A percentile compares a stretch with the other conserved stretches of the same genome.
phyloP scores from a whole-genome alignment of 1,140 invertebrate genomes.

The Eufriesea mexicana region DNA sequence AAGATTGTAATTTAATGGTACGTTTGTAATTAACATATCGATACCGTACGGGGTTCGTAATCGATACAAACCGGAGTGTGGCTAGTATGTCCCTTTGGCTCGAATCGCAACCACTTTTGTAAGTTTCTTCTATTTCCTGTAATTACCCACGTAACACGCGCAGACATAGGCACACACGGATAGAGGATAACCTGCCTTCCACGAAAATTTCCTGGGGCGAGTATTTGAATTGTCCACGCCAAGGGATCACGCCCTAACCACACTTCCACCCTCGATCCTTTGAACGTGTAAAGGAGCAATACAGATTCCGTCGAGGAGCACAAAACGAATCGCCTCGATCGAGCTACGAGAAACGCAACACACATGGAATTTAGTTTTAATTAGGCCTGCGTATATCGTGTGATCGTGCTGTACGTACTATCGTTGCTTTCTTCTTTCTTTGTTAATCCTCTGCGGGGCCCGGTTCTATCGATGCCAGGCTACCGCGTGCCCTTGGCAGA shows the following conservation, averaged over 20 bases:
- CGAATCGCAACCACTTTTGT: background rate
- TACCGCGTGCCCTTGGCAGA: no score
- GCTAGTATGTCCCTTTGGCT: background rate
- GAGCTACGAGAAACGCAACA: conserved; percentile 16
- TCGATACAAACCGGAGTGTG: background rate
- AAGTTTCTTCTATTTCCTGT: background rate
- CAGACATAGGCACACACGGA: background rate
- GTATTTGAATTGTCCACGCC: background rate
- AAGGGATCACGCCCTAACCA: background rate
- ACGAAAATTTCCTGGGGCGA: background rate
- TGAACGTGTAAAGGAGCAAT: background rate
- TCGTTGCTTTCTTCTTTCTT: conserved; percentile 9
- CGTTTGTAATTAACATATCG: background rate
- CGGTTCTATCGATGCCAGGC: background rate
- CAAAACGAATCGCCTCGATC: conserved; percentile 30
- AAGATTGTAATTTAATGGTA: conserved; percentile 9
- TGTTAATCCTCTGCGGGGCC: background rate
- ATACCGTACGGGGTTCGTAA: background rate
- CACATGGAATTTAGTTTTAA: conserved; percentile 22
- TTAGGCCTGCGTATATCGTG: conserved; percentile 22
- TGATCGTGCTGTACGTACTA: conserved; percentile 27
- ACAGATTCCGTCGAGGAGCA: conserved; percentile 26
- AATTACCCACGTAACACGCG: background rate
- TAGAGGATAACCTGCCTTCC: background rate
- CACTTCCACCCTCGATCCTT: background rate